Percentiles rank a stretch among this genome's conserved stretches.
Conservation (phyloP, 2,797 vertebrate species). For the Staurois parvus region DNA sequence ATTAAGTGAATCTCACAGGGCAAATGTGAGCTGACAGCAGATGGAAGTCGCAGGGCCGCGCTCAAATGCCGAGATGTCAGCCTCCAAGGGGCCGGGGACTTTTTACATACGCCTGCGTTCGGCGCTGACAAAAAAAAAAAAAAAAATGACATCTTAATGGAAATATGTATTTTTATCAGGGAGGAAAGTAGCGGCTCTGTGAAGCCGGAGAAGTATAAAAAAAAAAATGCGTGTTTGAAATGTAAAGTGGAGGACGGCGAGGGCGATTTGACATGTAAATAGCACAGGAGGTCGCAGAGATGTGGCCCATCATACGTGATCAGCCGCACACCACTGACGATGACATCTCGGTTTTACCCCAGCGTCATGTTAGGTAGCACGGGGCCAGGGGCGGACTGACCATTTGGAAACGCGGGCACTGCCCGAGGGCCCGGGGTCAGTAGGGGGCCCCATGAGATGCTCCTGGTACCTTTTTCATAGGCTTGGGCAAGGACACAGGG, state of each 20-base stretch:
- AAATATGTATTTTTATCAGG: slow-evolving; percentile 18
- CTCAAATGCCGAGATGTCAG: slow-evolving; percentile 22
- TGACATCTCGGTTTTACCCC: background rate
- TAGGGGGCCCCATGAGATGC: too few relatives aligned
- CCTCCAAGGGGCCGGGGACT: slow-evolving; percentile 16
- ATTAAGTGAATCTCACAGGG: background rate
- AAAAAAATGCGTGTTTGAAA: background rate
- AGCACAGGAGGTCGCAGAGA: background rate
- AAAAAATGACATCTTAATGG: slow-evolving; percentile 10
- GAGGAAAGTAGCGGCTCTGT: background rate
- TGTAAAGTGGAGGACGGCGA: background rate
- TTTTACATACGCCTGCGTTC: background rate
- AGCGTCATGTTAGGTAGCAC: too few relatives aligned
- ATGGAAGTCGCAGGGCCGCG: slow-evolving; percentile 3
- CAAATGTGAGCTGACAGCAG: slow-evolving; percentile 22
- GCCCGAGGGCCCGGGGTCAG: too few relatives aligned
- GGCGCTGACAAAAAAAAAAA: slow-evolving; percentile 23
- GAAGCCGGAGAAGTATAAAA: background rate
- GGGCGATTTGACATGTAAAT: background rate
- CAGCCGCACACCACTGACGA: background rate
- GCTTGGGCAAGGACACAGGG: too few relatives aligned
- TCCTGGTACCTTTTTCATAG: too few relatives aligned
- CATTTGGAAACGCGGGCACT: too few relatives aligned
- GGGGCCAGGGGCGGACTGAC: too few relatives aligned
- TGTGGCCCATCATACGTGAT: background rate